phyloP scores from a whole-genome alignment of 2,797 vertebrate species.

The Lateolabrax maculatus region DNA sequence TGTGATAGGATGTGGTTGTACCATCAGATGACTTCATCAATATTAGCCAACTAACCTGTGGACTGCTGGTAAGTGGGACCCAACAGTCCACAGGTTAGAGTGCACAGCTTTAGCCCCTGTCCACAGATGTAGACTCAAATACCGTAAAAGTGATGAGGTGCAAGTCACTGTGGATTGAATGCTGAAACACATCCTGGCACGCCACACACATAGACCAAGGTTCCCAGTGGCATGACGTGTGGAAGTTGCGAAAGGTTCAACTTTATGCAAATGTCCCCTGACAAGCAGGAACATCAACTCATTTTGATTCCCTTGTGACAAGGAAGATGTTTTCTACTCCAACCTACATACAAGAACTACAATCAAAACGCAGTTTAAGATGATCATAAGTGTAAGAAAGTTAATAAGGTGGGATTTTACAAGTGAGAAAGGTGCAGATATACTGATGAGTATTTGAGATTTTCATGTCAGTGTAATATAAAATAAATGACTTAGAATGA shows the following conservation, averaged over 20 bases:
- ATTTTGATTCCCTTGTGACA: neutral
- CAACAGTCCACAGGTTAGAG: neutral
- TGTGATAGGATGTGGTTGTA: slow-evolving; percentile 15
- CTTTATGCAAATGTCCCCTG: neutral
- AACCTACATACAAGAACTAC: neutral
- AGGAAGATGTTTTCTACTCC: neutral
- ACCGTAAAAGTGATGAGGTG: too few relatives aligned
- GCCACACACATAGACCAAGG: neutral
- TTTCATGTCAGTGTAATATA: neutral
- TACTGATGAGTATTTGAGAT: neutral
- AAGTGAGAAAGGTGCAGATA: neutral
- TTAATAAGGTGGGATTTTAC: too few relatives aligned
- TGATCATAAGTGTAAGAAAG: neutral
- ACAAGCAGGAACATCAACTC: neutral
- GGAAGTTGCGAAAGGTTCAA: neutral
- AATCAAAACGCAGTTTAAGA: neutral
- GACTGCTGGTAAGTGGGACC: neutral
- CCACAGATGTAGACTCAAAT: too few relatives aligned
- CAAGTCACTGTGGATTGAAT: neutral
- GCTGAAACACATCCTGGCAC: neutral
- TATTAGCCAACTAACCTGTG: slow-evolving; percentile 7
- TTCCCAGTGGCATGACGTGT: neutral
- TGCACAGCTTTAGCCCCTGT: neutral
- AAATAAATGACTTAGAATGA: neutral
- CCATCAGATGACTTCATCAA: slow-evolving; percentile 39